Base-by-base conservation (phyloP, 2,888 invertebrate genomes). In the Diadegma fenestrale region DNA sequence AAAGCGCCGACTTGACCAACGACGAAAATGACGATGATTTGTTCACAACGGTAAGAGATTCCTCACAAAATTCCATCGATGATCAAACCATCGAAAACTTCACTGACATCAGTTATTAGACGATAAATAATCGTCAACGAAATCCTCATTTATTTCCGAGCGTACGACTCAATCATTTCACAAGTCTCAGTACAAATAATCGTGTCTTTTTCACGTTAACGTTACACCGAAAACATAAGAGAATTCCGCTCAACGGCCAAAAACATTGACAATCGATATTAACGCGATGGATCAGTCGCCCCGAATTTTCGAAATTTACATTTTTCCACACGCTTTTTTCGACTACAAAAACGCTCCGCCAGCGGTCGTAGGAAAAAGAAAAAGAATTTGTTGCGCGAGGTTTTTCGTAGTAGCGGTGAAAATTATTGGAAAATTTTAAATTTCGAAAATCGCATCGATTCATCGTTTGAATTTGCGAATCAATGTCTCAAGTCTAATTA, bases 11-110 rank as follows among this genome's bases (percentile, higher is more conserved):
- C 43, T 63, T 82, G 3, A 77, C 80, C 6, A 82, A 79, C 64
- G 85, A 85, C 48, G 82, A 79, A 26, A 79, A 82, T 76, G 79
- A 80, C 2, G 77, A 82, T 41, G 82, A 82, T 80, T 43, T 85
- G 17, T 80, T 85, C 66, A 61, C 80, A 5, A 43, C 76, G 63
- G 77, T 82, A 17, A 84, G 54, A 12, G 64, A 69, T 33, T 26
- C 48, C 0, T 41, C 80, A 19, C 64, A 64, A 41, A 84, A 71
- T 66, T 66, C 69, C 14, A 76, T 71, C 51, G 63, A 63, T 19
- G 80, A 80, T 66, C 66, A 80, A n/a, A 54, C 73, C n/a, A 80
- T 80, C 64, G 80, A 66, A 72, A 80, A 26, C 43, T 80, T 80
- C 66, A 80, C 64, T 19, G 73, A 80, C 22, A 63, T 75, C 19